Evolutionary conservation across 2,888 invertebrate genomes (phyloP).

Genomic region (Heliconius cydno): DNA sequence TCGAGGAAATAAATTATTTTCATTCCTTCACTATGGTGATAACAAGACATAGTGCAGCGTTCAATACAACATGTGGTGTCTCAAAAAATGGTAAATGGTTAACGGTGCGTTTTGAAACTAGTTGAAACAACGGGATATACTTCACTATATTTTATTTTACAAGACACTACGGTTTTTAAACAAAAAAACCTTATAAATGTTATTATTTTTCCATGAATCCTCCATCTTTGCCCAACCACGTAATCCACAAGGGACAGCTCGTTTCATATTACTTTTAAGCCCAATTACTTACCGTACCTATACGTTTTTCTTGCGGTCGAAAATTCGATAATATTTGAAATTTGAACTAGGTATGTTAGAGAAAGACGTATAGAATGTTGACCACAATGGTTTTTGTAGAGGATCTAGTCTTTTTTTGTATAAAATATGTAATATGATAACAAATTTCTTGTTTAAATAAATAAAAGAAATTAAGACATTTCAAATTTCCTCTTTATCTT

Average conservation of each 20-base stretch:
- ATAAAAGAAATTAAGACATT: no score
- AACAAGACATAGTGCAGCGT: no score
- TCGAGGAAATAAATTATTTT: no score
- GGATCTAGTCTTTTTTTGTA: background rate
- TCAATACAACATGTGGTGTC: no score
- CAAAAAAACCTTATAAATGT: background rate
- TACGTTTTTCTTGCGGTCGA: conserved; percentile 23
- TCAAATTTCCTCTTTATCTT: background rate
- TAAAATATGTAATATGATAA: background rate
- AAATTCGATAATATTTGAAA: conserved; percentile 18
- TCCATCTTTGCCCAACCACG: conserved; percentile 18
- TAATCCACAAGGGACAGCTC: conserved; percentile 24
- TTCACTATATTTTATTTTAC: no score
- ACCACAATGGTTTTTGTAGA: background rate
- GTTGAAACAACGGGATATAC: no score
- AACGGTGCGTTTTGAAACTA: no score
- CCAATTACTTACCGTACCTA: conserved; percentile 36
- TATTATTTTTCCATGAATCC: conserved; percentile 22
- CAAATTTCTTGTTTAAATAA: no score
- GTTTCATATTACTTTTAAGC: conserved; percentile 39
- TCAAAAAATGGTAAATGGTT: no score
- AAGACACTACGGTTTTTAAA: background rate
- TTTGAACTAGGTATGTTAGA: conserved; percentile 2
- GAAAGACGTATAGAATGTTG: conserved; percentile 1
- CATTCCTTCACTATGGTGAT: no score